phyloP scores from a whole-genome alignment of 2,888 invertebrate genomes.

The Camponotus fellah region DNA sequence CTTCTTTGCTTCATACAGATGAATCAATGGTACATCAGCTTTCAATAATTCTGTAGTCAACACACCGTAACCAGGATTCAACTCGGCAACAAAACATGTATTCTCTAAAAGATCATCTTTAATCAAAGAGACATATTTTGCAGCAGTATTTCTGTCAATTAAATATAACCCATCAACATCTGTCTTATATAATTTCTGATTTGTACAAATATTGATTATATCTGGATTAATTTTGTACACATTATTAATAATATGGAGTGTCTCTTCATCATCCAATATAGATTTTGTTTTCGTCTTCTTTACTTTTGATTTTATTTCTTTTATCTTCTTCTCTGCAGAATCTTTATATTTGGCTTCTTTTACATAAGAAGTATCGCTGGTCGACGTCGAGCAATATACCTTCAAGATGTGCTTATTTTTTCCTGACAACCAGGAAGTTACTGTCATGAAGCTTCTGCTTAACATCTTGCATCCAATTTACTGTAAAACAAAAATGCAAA shows the following conservation, averaged over 20 bases:
- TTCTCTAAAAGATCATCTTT: slow-evolving; percentile 81
- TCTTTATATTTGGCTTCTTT: neutral
- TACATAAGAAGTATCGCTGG: neutral
- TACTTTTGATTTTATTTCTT: neutral
- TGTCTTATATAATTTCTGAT: neutral
- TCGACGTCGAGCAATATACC: neutral
- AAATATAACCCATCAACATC: slow-evolving; percentile 86
- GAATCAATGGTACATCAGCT: slow-evolving; percentile 86
- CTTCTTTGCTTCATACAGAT: slow-evolving; percentile 88
- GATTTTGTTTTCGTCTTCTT: neutral
- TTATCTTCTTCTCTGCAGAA: neutral
- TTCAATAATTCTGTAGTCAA: slow-evolving; percentile 88
- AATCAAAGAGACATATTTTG: slow-evolving; percentile 84
- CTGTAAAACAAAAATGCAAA: neutral
- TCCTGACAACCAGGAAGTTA: slow-evolving; percentile 2
- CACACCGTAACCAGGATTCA: slow-evolving; percentile 91
- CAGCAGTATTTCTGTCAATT: slow-evolving; percentile 86
- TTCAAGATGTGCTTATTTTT: neutral
- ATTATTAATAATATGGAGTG: neutral
- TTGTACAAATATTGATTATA: slow-evolving; percentile 18
- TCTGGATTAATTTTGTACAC: slow-evolving; percentile 22
- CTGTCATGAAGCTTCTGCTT: neutral
- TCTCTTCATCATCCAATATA: neutral
- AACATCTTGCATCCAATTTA: slow-evolving; percentile 35
- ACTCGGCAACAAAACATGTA: slow-evolving; percentile 88